Percentiles rank a stretch among this genome's conserved stretches.
Evolutionary conservation across 2,888 invertebrate species (phyloP).

Genomic region (Acanthoscelides obtectus): DNA sequence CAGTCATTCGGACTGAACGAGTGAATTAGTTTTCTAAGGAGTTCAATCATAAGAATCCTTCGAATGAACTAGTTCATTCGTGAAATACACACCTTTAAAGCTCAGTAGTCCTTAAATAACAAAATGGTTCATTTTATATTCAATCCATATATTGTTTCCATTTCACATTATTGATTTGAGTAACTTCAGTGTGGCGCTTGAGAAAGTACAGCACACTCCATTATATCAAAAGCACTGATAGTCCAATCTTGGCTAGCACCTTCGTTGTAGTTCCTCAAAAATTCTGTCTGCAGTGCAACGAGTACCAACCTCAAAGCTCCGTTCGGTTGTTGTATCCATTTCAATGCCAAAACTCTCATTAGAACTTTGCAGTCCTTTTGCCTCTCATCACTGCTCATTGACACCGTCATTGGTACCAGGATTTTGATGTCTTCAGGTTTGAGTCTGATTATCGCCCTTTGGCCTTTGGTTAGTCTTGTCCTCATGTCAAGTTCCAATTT

Average conservation of each 20-base stretch:
- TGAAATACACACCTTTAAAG: no score
- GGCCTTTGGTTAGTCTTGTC: slow-evolving; percentile 32
- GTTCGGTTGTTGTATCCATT: slow-evolving; percentile 38
- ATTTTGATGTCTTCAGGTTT: slow-evolving; percentile 44
- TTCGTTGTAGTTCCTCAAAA: slow-evolving; percentile 38
- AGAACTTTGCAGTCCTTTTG: slow-evolving; percentile 34
- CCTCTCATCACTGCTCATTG: slow-evolving; percentile 25
- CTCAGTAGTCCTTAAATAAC: no score
- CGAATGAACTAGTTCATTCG: no score
- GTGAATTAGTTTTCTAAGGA: no score
- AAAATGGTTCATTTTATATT: no score
- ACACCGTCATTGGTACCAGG: slow-evolving; percentile 40
- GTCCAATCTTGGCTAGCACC: slow-evolving; percentile 40
- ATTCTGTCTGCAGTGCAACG: slow-evolving; percentile 44
- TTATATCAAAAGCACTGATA: slow-evolving; percentile 39
- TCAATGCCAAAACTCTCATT: slow-evolving; percentile 41
- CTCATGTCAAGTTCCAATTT: slow-evolving; percentile 36
- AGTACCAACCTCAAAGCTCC: slow-evolving; percentile 37
- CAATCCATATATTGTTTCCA: neutral
- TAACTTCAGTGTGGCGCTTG: slow-evolving; percentile 13
- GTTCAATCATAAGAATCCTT: no score
- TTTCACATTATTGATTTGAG: neutral
- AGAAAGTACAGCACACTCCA: slow-evolving; percentile 39
- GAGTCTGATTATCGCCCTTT: slow-evolving; percentile 39
- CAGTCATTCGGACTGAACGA: no score